phyloP scores from a whole-genome alignment of 2,113 vertebrate species.

The Proteles cristata region DNA sequence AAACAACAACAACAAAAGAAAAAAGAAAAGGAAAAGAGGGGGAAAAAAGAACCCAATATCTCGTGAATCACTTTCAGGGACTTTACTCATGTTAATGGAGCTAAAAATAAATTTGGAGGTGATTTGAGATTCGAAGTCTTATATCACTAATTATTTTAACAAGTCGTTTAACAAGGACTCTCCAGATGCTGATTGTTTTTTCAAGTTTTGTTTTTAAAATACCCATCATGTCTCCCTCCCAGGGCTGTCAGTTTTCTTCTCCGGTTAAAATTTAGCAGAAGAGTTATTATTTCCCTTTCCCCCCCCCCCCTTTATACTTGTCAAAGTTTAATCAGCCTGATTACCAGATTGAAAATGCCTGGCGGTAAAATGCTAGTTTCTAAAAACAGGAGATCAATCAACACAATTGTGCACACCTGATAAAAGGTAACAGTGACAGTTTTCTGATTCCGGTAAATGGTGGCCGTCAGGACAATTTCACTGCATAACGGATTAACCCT shows the following conservation, averaged over 20 bases:
- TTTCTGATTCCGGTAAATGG: background rate
- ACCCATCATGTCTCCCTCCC: background rate
- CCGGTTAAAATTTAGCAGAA: conserved; percentile 49
- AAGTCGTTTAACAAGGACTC: conserved; percentile 19
- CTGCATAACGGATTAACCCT: background rate
- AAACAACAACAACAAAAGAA: no score
- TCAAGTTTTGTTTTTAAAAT: conserved; percentile 34
- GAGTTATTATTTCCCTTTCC: conserved; percentile 64
- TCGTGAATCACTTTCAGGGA: background rate
- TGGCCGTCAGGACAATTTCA: background rate
- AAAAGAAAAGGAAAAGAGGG: background rate
- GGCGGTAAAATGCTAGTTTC: conserved; percentile 47
- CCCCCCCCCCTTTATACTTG: conserved; percentile 15
- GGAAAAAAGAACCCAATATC: background rate
- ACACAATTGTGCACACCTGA: conserved; percentile 51
- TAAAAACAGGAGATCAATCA: conserved; percentile 65
- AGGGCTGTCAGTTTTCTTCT: conserved; percentile 39
- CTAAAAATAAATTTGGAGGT: background rate
- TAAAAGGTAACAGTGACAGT: background rate
- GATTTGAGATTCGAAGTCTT: conserved; percentile 23
- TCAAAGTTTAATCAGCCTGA: conserved; percentile 72
- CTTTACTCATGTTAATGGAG: background rate
- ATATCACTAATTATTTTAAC: conserved; percentile 47
- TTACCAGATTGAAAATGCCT: conserved; percentile 65
- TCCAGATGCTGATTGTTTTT: conserved; percentile 42